phyloP scores from a whole-genome alignment of 2,888 invertebrate species.

The Catocala fraxini region DNA sequence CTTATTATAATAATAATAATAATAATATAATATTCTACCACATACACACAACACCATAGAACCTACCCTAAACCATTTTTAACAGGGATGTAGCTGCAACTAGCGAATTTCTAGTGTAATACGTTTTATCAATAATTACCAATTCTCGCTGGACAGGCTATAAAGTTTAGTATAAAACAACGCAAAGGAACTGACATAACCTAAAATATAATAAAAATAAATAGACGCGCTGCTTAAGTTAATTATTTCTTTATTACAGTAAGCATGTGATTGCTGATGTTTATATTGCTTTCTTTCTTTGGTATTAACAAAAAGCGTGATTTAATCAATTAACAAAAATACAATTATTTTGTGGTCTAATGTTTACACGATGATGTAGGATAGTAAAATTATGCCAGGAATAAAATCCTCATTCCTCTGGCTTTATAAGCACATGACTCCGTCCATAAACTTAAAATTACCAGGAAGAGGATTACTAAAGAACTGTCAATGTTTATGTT shows the following conservation, averaged over 20 bases:
- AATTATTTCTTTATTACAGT: no score
- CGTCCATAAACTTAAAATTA: constrained; percentile 12
- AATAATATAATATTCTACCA: no score
- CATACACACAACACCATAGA: no score
- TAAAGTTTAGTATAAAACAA: not conserved
- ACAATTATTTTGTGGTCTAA: no score
- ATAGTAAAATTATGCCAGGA: constrained; percentile 4
- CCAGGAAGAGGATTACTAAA: constrained; percentile 25
- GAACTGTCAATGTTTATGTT: constrained; percentile 17
- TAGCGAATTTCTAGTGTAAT: not conserved
- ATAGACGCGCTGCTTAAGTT: no score
- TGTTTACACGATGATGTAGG: no score
- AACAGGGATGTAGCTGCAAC: no score
- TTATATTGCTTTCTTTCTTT: no score
- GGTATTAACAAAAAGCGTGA: no score
- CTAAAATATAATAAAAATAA: not conserved
- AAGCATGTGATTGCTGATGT: no score
- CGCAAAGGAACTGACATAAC: not conserved
- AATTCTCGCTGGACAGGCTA: not conserved
- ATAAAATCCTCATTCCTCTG: constrained; percentile 42
- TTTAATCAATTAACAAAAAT: constrained; percentile 4
- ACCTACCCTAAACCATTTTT: no score
- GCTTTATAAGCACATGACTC: constrained; percentile 37
- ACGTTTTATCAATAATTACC: not conserved
- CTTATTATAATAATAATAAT: no score